Evolutionary conservation across 2,888 invertebrate species (phyloP).

Genomic region (Eristalis pertinax): DNA sequence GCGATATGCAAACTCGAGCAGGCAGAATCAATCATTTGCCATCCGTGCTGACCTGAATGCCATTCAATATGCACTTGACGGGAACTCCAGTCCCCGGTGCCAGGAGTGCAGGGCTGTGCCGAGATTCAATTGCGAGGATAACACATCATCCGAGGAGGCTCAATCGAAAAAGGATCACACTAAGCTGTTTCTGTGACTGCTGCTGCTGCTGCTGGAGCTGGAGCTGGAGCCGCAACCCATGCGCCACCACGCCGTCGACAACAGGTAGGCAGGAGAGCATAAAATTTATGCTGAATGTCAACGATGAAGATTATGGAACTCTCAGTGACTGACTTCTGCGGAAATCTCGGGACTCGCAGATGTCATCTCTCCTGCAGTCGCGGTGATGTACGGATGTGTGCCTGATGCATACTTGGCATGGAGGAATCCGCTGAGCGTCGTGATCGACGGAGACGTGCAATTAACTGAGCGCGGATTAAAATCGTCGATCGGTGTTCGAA

Average conservation of each 20-base stretch:
- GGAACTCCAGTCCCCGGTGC: constrained; percentile 6
- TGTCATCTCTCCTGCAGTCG: constrained; percentile 65
- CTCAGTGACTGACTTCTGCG: constrained; percentile 66
- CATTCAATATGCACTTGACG: constrained; percentile 64
- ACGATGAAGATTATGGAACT: constrained; percentile 64
- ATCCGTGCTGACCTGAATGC: constrained; percentile 62
- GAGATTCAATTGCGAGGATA: constrained; percentile 66
- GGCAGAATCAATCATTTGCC: constrained; percentile 67
- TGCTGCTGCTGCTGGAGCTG: not conserved
- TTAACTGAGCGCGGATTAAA: constrained; percentile 67
- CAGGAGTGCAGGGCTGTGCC: constrained; percentile 23
- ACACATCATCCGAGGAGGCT: constrained; percentile 27
- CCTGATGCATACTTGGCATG: constrained; percentile 36
- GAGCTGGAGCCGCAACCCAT: not conserved
- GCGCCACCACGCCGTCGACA: constrained; percentile 3
- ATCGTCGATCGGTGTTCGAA: constrained; percentile 63
- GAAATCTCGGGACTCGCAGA: constrained; percentile 67
- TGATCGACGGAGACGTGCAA: constrained; percentile 70
- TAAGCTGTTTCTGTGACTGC: not conserved
- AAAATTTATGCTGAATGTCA: constrained; percentile 42
- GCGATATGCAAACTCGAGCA: constrained; percentile 48
- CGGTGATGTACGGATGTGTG: constrained; percentile 57
- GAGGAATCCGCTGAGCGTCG: constrained; percentile 54
- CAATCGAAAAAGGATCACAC: constrained; percentile 11
- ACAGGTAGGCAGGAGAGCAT: constrained; percentile 49